phyloP scores from a whole-genome alignment of 2,888 invertebrate genomes.

The Himalopsyche japonica region DNA sequence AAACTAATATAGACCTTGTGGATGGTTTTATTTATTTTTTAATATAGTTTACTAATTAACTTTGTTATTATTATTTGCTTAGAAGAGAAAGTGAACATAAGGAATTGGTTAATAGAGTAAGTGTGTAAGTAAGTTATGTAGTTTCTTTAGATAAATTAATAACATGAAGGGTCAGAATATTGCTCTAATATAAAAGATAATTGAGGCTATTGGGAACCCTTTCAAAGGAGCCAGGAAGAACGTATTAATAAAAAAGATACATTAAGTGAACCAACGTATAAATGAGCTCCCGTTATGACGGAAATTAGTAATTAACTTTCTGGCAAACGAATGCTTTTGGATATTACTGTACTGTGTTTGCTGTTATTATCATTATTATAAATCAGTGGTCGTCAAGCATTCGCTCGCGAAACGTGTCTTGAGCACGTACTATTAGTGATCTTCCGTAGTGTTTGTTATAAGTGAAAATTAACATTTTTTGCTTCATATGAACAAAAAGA shows the following conservation, averaged over 20 bases:
- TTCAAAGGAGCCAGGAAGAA: neutral
- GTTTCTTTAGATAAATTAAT: neutral
- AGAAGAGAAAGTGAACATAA: too few species aligned
- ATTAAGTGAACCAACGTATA: neutral
- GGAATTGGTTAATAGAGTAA: neutral
- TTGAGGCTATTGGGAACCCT: neutral
- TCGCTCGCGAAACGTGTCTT: too few species aligned
- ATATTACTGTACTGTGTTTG: neutral
- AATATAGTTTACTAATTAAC: too few species aligned
- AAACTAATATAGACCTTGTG: too few species aligned
- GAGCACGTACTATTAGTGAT: too few species aligned
- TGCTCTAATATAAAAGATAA: neutral
- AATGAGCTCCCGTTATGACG: neutral
- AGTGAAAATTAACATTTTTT: too few species aligned
- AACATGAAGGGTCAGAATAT: neutral
- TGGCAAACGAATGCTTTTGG: neutral
- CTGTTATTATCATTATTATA: neutral
- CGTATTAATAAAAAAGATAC: neutral
- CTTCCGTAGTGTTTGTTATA: too few species aligned
- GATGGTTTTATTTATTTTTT: too few species aligned
- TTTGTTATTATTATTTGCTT: too few species aligned
- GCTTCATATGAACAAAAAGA: too few species aligned
- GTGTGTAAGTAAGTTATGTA: neutral
- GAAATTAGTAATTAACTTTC: neutral
- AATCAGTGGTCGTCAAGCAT: too few species aligned